Base-by-base conservation (phyloP, 2,888 invertebrate species). In the Erebia ligea region DNA sequence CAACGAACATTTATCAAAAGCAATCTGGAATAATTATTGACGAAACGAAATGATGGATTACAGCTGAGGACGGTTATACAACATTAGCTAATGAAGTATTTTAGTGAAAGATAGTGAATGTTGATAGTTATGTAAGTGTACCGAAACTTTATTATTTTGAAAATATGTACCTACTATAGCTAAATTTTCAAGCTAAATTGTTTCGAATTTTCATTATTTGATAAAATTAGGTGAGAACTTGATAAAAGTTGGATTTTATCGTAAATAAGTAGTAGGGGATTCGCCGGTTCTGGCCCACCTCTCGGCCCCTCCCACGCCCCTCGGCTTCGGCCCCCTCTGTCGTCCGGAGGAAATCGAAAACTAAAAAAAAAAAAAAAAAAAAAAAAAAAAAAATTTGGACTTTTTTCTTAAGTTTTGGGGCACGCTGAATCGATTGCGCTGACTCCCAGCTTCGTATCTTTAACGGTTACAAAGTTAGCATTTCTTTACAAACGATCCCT, bases 51-150 rank as follows among this genome's bases (percentile, higher is more conserved):
- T 76, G 83, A 80, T 83, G 15, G 3, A 13, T 10, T 52, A 17
- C 0, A 6, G 52, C 8, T 9, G 52, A n/a, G 17, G 52, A 52
- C 52, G 17, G n/a, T 52, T 52, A 52, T 52, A n/a, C 9, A 45
- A 13, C 13, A 45, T 34, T 34, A 6, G 34, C 0, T 6, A 34
- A 34, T 6, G 5, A 34, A 10, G 10, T 45, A 10, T n/a, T 50
- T 50, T n/a, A 50, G n/a, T 50, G 50, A n/a, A 50, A 50, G 50
- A 50, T n/a, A 50, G 13, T 48, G 48, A 48, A 90, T 90, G 84
- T 89, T 82, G 82, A 80, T 88, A 88, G 85, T 79, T 80, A 75
- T 76, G 72, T 73, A 77, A 69, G 73, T 74, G 70, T 77, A 74
- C 77, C 77, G 73, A 70, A 65, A 57, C 11, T 21, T n/a, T n/a